phyloP scores from a whole-genome alignment of 92 coral and sea anemone genomes.

The Desmophyllum pertusum region DNA sequence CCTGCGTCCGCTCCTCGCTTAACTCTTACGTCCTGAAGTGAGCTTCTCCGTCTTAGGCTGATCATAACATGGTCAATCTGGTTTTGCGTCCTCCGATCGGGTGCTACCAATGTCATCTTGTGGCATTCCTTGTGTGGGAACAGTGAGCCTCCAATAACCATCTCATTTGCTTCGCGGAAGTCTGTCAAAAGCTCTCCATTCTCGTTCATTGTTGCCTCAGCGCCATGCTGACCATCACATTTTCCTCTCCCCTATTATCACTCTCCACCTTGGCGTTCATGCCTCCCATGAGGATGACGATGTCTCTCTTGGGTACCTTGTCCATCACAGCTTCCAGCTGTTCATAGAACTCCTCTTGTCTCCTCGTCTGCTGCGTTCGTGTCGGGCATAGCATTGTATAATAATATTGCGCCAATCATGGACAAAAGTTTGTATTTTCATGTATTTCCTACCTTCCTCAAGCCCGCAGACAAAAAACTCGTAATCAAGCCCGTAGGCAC shows the following conservation, averaged over 20 bases:
- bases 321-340: not conserved
- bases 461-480: no score
- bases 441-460: no score
- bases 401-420: no score
- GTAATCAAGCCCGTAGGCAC: no score
- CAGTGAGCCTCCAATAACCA: slow-evolving; percentile 34
- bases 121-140: slow-evolving; percentile 32
- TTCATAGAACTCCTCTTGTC: no score
- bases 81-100: slow-evolving; percentile 26
- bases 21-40: slow-evolving; percentile 30
- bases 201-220: slow-evolving; percentile 7
- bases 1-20: slow-evolving; percentile 17
- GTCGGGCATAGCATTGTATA: no score
- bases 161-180: slow-evolving; percentile 39
- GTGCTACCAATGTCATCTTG: slow-evolving; percentile 22
- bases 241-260: not conserved
- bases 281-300: not conserved
- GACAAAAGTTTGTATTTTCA: no score
- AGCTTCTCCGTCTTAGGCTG: slow-evolving; percentile 22
- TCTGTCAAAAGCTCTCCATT: slow-evolving; percentile 22
- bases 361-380: no score
- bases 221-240: not conserved
- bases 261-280: not conserved
- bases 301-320: not conserved
- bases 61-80: slow-evolving; percentile 26